Base-by-base conservation (phyloP, 2,888 invertebrate genomes). In the Caenorhabditis becei region DNA sequence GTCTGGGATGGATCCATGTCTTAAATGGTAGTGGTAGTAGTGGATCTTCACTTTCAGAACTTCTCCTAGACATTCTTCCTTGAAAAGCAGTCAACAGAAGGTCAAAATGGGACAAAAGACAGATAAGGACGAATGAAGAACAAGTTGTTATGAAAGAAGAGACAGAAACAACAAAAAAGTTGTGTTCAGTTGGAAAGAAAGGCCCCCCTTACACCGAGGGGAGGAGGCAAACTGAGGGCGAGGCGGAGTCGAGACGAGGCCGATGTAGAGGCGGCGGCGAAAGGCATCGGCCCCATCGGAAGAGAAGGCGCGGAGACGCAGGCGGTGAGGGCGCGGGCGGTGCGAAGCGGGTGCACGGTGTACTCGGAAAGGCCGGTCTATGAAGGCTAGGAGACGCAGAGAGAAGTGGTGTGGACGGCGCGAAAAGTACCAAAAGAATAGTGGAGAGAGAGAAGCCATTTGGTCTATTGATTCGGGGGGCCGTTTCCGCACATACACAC, bases 161-260 rank as follows among this genome's bases (percentile, higher is more conserved):
- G 32, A 32, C 32, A 32, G 10, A 32, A 10, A 32, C 32, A 32
- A 32, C 4, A 32, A 32, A 32, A 24, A 14, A 23, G 24, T 41
- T 24, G 24, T 8, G 47, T 61, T 20, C 10, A 7, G 10, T 49
- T 10, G 24, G 41, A 56, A 49, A 49, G 62, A 26, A 53, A 67
- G 47, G 37, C 44, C 62, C 62, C 53, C 59, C 49, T 58, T 53
- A 61, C 53, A 49, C 41, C 51, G 65, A 56, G 59, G 51, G 59
- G 35, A 56, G 58, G 71, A 71, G 81, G 66, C 61, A 77, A 70
- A 77, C 70, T 51, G 81, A 74, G 72, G 65, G 67, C 51, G 49
- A 69, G 72, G 72, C 72, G 72, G 65, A 65, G 72, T 65, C 65
- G 65, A 63, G 72, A 72, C 72, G 81, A 67, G 72, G 65, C 66